A percentile compares a stretch with the other conserved stretches of the same genome.
These are phyloP conservation scores for Hycleus phaleratus DNA, from an alignment of 1,140 invertebrate genomes.

Conservation along the genomic window DNA sequence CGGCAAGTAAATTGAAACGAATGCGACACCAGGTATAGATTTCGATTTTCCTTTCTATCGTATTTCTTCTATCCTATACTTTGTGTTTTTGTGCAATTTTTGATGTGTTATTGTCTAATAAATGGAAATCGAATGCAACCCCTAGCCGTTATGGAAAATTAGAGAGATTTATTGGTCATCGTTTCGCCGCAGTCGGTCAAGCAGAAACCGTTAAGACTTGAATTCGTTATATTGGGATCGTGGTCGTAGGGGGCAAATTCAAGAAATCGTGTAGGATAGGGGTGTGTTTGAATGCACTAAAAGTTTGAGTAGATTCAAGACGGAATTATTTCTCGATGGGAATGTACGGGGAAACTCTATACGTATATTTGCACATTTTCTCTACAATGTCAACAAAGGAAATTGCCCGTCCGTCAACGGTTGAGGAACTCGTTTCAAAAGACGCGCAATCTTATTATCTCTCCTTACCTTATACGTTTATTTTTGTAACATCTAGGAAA, in stretches of 20 bases:
- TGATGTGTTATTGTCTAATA: background rate
- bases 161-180: constrained; percentile 24
- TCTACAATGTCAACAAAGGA: constrained; percentile 8
- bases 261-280: constrained; percentile 8
- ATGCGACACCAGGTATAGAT: too few relatives aligned
- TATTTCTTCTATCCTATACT: too few relatives aligned
- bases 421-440: too few relatives aligned
- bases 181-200: constrained; percentile 21
- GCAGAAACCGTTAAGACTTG: constrained; percentile 22
- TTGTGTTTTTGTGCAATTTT: too few relatives aligned
- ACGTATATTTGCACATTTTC: constrained; percentile 14
- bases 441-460: too few relatives aligned
- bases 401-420: background rate
- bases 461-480: too few relatives aligned
- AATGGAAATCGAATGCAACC: constrained; percentile 23
- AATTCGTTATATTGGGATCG: constrained; percentile 13
- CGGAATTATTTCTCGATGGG: constrained; percentile 12
- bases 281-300: constrained; percentile 1
- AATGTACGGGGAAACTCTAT: constrained; percentile 9
- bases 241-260: constrained; percentile 1
- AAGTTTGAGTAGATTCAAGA: constrained; percentile 10
- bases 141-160: constrained; percentile 27
- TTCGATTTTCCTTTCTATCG: too few relatives aligned
- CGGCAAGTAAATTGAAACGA: background rate
- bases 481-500: too few relatives aligned